Evolutionary conservation across 1,140 invertebrate species (phyloP), one percentile per base, ranked within the genome.

Genomic region (Aphaenogaster rudis): DNA sequence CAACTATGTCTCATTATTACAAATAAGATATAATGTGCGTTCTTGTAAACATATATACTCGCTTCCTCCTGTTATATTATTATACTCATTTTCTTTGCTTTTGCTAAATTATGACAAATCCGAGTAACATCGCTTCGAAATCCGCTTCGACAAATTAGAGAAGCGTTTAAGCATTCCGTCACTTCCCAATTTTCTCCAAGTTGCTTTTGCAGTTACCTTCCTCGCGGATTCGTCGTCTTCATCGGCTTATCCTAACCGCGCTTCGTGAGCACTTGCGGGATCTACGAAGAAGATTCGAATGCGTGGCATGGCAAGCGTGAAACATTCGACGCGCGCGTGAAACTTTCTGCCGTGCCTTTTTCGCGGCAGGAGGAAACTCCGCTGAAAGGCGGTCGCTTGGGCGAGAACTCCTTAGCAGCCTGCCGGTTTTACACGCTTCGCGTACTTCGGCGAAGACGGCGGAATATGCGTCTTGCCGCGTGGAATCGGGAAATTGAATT

Each of bases 401-500:
- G 39, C 61, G 59, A 59, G 71, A 91, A 90, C 89, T 91, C 89
- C 87, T 91, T 90, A 90, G 81, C 89, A 89, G 77, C 85, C 77
- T 86, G 76, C 50, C 81, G 71, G 87, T 87, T 90, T 91, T 91
- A 88, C 82, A 88, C 87, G 86, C 86, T 86, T 76, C 89, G 90
- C 59, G 89, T 87, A 85, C 54, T 86, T 78, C 52, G 72, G 59
- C 48, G 48, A 61, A 77, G 71, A 76, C 86, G 90, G 61, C 82
- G 87, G 86, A 88, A 91, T 91, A 91, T 91, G 90, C 82, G 88
- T 61, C 78, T 28, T 28, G 86, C 71, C 86, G 85, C 90, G 81
- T 52, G 89, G 89, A 91, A 88, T 88, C 82, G 90, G 88, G 90
- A 91, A 91, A 91, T 91, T 91, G 90, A 91, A 91, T 91, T 91